Conservation (phyloP, 2,797 vertebrate species). For the Xenops minutus region DNA sequence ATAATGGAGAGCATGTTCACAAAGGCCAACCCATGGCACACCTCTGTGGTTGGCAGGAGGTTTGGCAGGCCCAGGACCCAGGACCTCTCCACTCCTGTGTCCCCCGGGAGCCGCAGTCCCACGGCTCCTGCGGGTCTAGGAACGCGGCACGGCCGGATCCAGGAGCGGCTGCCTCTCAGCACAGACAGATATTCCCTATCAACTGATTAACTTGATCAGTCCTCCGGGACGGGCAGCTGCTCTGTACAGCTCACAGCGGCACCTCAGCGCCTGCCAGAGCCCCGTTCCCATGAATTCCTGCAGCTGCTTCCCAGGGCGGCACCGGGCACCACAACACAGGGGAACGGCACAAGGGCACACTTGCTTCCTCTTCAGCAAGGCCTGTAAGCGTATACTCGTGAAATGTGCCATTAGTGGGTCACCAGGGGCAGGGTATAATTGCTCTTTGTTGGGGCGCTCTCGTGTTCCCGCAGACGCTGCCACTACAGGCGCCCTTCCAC, state of each 20-base stretch:
- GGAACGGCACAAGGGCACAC: not conserved
- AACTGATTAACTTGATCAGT: not conserved
- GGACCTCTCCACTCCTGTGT: not conserved
- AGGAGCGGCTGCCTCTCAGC: not conserved
- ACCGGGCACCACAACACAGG: rapidly evolving
- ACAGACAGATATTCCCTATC: conserved; percentile 13
- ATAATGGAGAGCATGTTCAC: not conserved
- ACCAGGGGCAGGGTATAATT: not conserved
- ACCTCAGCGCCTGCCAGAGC: not conserved
- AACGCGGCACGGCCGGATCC: not conserved
- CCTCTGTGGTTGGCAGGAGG: not conserved
- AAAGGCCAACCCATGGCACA: not conserved
- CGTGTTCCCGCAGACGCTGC: not conserved
- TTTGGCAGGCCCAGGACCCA: not conserved
- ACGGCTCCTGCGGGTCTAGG: not conserved
- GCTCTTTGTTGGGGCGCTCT: not conserved
- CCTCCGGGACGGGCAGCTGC: conserved; percentile 33
- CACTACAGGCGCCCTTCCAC: not conserved
- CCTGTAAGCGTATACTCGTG: conserved; percentile 8
- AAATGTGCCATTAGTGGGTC: conserved; percentile 2
- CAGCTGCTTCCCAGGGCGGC: conserved; percentile 34
- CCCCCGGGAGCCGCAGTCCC: not conserved
- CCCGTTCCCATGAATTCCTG: conserved; percentile 5
- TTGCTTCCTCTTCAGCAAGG: not conserved
- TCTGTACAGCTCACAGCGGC: not conserved